phyloP scores from a whole-genome alignment of 2,113 vertebrate species.

The Nycticryphes semicollaris region DNA sequence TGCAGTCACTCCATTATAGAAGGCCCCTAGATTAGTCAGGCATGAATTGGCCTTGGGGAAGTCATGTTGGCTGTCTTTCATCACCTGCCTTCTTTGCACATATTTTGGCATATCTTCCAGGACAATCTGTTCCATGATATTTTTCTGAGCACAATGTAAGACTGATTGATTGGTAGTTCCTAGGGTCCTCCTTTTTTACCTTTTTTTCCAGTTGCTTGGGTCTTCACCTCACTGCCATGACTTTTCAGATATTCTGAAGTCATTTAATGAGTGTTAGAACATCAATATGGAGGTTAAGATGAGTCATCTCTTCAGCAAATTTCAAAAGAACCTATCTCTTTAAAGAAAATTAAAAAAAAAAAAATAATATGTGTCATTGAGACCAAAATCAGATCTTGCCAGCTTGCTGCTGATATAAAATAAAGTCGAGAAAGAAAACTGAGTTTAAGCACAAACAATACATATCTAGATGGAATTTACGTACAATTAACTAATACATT shows the following conservation, averaged over 20 bases:
- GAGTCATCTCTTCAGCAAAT: not conserved
- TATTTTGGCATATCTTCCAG: not conserved
- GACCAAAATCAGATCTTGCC: not conserved
- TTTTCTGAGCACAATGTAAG: not conserved
- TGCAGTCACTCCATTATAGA: not conserved
- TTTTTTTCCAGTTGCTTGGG: not conserved
- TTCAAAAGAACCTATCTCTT: not conserved
- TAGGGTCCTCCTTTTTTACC: not conserved
- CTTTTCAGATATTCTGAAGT: not conserved
- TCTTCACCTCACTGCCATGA: not conserved
- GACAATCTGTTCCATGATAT: not conserved
- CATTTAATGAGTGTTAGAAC: not conserved
- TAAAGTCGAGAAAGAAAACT: not conserved
- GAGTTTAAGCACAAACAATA: not conserved
- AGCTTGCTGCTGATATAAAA: not conserved
- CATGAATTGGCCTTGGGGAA: not conserved
- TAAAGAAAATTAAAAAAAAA: not conserved
- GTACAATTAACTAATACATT: not conserved
- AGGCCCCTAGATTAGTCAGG: not conserved
- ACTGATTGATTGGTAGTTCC: not conserved
- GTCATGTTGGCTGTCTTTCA: not conserved
- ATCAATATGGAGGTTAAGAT: not conserved
- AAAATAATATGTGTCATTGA: accelerated
- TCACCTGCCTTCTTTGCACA: not conserved
- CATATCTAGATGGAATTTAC: not conserved